These are phyloP conservation scores for Furnarius figulus DNA, from an alignment of 2,113 vertebrate genomes.

Conservation along the genomic window DNA sequence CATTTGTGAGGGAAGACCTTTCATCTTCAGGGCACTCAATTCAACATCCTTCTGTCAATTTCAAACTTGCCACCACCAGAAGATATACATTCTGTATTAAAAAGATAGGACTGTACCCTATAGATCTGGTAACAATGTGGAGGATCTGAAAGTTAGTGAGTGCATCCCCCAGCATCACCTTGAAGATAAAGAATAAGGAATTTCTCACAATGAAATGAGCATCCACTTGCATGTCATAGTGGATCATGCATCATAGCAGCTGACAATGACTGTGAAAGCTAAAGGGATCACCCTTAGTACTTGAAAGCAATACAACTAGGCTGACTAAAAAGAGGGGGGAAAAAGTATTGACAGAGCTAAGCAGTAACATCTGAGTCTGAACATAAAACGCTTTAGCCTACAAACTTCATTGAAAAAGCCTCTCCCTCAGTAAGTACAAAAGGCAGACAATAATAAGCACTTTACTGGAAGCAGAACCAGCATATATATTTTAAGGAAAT, in stretches of 20 bases:
- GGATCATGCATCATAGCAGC: constrained; percentile 46
- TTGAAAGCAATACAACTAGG: constrained; percentile 45
- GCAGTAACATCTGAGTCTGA: constrained; percentile 37
- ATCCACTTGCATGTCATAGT: neutral
- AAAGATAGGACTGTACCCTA: neutral
- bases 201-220: neutral
- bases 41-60: neutral
- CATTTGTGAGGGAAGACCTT: neutral
- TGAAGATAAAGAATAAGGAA: constrained; percentile 1
- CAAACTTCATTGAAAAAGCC: constrained; percentile 35
- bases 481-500: constrained; percentile 57
- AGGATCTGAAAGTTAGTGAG: neutral
- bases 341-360: neutral
- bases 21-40: neutral
- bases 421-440: constrained; percentile 30
- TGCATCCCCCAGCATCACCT: neutral
- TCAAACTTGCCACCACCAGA: neutral
- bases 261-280: constrained; percentile 46
- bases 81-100: neutral
- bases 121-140: neutral
- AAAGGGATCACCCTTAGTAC: constrained; percentile 29
- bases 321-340: neutral
- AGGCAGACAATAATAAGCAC: constrained; percentile 11
- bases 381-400: constrained; percentile 16
- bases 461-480: constrained; percentile 17